Base-by-base conservation (phyloP, 92 coral and sea anemone species). In the Plumapathes pennacea region DNA sequence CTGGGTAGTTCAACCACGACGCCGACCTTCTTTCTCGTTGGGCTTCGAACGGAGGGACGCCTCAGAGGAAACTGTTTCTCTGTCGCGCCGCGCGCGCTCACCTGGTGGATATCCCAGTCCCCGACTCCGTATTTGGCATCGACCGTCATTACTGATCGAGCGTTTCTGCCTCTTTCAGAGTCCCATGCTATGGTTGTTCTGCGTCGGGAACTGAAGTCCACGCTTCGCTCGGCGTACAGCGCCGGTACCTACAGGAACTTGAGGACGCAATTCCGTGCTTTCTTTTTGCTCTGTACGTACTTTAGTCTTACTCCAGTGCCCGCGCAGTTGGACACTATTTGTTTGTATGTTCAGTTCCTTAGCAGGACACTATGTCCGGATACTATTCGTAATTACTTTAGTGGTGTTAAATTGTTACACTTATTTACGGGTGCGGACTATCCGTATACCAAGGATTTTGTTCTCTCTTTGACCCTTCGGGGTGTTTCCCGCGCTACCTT, bases 11-110 rank as follows among this genome's bases (percentile, higher is more conserved):
- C 11, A 71, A 71, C 38, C 14, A 24, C 7, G 67, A 26, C 0
- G 38, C 60, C 12, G 79, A 71, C 21, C 47, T 72, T 20, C 58
- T 72, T 41, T 45, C 50, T 7, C 62, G 75, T n/a, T 68, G 75
- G 65, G 32, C 15, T 18, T 21, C 51, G n/a, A n/a, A n/a, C n/a
- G n/a, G n/a, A n/a, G n/a, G n/a, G n/a, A n/a, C n/a, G n/a, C n/a
- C n/a, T n/a, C n/a, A n/a, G n/a, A n/a, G n/a, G n/a, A n/a, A n/a
- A n/a, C n/a, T n/a, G n/a, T n/a, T n/a, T n/a, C n/a, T n/a, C n/a
- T n/a, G n/a, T n/a, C n/a, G n/a, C n/a, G n/a, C n/a, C n/a, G n/a
- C 47, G 4, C 13, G 47, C 12, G 13, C 3, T 41, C 3, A 3
- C 4, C 13, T 46, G 0, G n/a, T 28, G 38, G 38, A 51, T 2